These are phyloP conservation scores for Xerus inauris DNA, from an alignment of 2,113 vertebrate species.

Conservation along the genomic window DNA sequence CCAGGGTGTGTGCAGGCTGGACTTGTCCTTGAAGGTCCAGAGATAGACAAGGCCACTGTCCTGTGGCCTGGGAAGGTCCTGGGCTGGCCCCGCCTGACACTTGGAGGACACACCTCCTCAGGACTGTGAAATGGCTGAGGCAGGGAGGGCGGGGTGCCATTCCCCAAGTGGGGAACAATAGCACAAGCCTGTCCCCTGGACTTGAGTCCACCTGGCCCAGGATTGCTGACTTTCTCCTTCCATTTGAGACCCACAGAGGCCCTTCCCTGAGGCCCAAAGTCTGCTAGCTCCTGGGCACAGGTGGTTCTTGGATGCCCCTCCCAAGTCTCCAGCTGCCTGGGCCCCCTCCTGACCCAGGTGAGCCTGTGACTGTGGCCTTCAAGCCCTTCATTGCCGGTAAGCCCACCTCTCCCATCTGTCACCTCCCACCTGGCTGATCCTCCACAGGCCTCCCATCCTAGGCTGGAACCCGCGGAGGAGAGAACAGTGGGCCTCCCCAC, in stretches of 20 bases:
- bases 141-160: background rate
- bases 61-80: background rate
- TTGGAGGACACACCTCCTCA: background rate
- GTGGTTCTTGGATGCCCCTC: background rate
- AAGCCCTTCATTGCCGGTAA: background rate
- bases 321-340: background rate
- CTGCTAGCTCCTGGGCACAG: background rate
- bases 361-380: background rate
- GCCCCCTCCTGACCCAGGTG: background rate
- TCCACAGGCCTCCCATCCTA: background rate
- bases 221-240: background rate
- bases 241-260: too few relatives aligned
- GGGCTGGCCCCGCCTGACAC: background rate
- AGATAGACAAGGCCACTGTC: background rate
- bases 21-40: background rate
- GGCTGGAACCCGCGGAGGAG: background rate
- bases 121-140: background rate
- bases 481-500: background rate
- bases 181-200: background rate
- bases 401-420: background rate
- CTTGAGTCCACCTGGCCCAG: background rate
- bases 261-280: background rate
- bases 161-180: rapidly evolving
- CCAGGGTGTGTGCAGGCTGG: too few relatives aligned
- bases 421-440: background rate